Evolutionary conservation across 2,113 vertebrate genomes (phyloP), one percentile per base, ranked within the genome.

Genomic region (Aleadryas rufinucha): DNA sequence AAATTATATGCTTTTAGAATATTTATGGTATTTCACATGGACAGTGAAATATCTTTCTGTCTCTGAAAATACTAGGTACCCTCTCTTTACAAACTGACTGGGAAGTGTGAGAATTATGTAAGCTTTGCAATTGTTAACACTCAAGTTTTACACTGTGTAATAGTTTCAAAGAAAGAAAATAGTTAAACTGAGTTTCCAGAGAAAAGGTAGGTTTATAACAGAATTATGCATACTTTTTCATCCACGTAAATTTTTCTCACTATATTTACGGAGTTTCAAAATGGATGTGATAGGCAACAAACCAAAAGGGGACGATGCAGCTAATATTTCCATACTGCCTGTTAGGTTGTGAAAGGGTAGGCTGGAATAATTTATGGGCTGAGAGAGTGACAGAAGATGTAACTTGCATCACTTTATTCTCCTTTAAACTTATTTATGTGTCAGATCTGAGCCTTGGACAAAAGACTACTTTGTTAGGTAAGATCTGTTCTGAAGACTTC

Each of bases 281-380:
- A 72, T 66, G 89, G 71, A 88, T 41, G 10, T 39, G 54, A 64
- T 54, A 84, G 44, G 91, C 54, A 66, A 79, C 11, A 41, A 81
- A 78, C 41, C 44, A 74, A 56, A 95, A 94, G 11, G 7, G n/a
- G 37, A 93, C 10, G 65, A 30, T 76, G 61, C 49, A 71, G n/a
- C 31, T 77, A 78, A 65, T 87, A 93, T 79, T 93, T 94, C 64
- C 60, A 89, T 69, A 70, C 19, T 45, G 77, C 49, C 41, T 81
- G 39, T 91, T 87, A 81, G 45, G 39, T 79, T 84, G 39, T 93
- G 70, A 78, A 71, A 77, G 61, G 69, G 44, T 88, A 86, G 78
- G 74, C 52, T 90, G 65, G 18, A 33, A 53, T 91, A 90, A 91
- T 93, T 91, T 93, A 84, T 90, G 87, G 79, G 54, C 31, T 78